Evolutionary conservation across 2,797 vertebrate species (phyloP), one percentile per base, ranked within the genome.

Genomic region (Pangasius mekongensis): DNA sequence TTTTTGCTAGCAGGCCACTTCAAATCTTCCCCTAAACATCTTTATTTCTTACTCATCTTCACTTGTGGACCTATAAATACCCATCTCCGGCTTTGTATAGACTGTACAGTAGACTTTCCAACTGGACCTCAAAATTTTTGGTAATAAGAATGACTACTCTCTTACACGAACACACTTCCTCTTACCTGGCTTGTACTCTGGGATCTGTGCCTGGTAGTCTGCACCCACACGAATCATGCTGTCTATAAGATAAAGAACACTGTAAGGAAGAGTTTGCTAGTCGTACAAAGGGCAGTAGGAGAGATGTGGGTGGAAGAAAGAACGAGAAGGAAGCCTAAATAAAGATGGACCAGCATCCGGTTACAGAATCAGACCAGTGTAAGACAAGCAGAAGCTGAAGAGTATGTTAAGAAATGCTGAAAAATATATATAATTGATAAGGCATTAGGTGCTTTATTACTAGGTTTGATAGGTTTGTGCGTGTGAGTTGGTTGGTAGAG

Each of bases 191-290:
- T 98, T 98, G 94, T 96, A 98, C 94, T 98, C 97, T 8, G 98
- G 98, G 91, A 99, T 98, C 93, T 97, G 97, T 22, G 98, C 98
- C 92, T 99, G 98, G 94, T 98, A 98, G 96, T 98, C 98, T 89
- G 97, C 97, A 90, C 98, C 98, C 89, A 99, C 98, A 89, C 98
- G 96, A 94, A 99, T 99, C 98, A 98, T 98, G 92, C 97, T 98
- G 95, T 98, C 98, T 98, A 95, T 77, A 78, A 84, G 88, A 89
- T 88, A 90, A 71, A 86, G 88, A 88, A 78, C 24, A 84, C 52
- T 64, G 54, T 76, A 85, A 86, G 22, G 76, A 80, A 64, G 84
- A 90, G 87, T 91, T 88, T 62, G 74, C 87, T 83, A 66, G 76
- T 56, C 84, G 84, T 74, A 81, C 83, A 71, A 60, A 87, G 89